A percentile compares a stretch with the other conserved stretches of the same genome.
Conservation (phyloP, 2,113 vertebrate genomes). For the Acrocephalus arundinaceus region DNA sequence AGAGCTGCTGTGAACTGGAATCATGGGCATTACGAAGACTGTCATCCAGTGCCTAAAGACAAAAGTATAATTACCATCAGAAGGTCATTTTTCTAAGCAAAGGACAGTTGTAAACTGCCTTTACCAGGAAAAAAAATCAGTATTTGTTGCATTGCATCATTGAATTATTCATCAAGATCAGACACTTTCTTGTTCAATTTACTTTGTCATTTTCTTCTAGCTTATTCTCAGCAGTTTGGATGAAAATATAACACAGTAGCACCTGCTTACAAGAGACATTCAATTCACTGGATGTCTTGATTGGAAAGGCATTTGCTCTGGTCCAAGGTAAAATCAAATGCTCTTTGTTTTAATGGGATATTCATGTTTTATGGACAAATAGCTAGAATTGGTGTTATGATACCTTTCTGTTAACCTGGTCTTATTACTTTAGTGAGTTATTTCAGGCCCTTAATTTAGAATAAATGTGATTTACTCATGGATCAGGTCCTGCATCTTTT, state of each 20-base stretch:
- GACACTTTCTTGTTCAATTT: constrained; percentile 71
- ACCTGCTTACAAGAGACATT: constrained; percentile 61
- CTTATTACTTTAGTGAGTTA: not conserved
- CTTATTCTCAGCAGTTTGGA: constrained; percentile 65
- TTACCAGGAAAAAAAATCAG: constrained; percentile 38
- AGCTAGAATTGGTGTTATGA: not conserved
- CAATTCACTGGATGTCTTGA: constrained; percentile 61
- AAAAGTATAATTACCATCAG: constrained; percentile 34
- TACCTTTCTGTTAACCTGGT: not conserved
- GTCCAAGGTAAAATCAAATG: constrained; percentile 43
- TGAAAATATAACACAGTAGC: constrained; percentile 68
- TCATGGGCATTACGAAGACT: not conserved
- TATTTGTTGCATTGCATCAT: constrained; percentile 61
- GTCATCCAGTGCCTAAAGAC: constrained; percentile 51
- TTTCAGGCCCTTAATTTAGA: constrained; percentile 13
- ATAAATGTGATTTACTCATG: not conserved
- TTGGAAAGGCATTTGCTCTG: constrained; percentile 47
- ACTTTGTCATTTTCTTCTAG: constrained; percentile 70
- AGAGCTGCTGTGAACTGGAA: not conserved
- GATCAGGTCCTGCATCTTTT: not conserved
- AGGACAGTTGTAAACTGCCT: constrained; percentile 66
- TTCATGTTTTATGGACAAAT: constrained; percentile 14
- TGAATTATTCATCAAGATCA: constrained; percentile 74
- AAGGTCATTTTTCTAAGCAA: constrained; percentile 65
- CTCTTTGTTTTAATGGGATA: constrained; percentile 32